Base-by-base conservation (phyloP, 2,113 vertebrate species). In the Nycticorax nycticorax region DNA sequence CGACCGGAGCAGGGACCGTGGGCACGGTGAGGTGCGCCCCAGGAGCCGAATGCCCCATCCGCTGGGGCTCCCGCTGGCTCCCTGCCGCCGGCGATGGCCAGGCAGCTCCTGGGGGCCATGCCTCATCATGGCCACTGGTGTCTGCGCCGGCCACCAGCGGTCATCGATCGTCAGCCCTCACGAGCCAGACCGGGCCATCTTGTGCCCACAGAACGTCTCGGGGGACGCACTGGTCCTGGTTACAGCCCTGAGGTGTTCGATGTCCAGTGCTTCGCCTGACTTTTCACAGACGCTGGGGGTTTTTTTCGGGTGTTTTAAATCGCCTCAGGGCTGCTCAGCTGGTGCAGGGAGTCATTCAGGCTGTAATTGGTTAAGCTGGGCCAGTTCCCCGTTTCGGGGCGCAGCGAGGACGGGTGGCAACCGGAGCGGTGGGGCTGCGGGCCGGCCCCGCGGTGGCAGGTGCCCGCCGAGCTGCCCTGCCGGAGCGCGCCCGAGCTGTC, bases 11-110 rank as follows among this genome's bases (percentile, higher is more conserved):
- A 10, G 37, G 13, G 45, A 30, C 45, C 11, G 23, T 10, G 45
- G 35, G 35, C 11, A 0, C 2, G 19, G 23, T 1, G 10, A 21
- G 47, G 59, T 3, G 30, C 3, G 3, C 35, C 22, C 28, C 10
- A 1, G 17, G 15, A 23, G 57, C 39, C 10, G 3, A 27, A 4
- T 0, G 10, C 27, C 69, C 23, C 12, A 2, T 2, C 10, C 2
- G 3, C 12, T 3, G 52, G 17, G 16, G 32, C 56, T 41, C 24
- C 13, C 3, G 56, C 43, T 3, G 9, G 26, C 57, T 32, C 26
- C 48, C 27, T 4, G 6, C 11, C 1, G 22, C 21, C 14, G 15
- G 37, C 24, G 41, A 56, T 47, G 37, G 20, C 20, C 64, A 21
- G 57, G 55, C 22, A 7, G 60, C 59, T 59, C 27, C 47, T 10